Evolutionary conservation across 37 sponge, comb jelly and placozoan species (phyloP).

Genomic region (Corticium candelabrum): DNA sequence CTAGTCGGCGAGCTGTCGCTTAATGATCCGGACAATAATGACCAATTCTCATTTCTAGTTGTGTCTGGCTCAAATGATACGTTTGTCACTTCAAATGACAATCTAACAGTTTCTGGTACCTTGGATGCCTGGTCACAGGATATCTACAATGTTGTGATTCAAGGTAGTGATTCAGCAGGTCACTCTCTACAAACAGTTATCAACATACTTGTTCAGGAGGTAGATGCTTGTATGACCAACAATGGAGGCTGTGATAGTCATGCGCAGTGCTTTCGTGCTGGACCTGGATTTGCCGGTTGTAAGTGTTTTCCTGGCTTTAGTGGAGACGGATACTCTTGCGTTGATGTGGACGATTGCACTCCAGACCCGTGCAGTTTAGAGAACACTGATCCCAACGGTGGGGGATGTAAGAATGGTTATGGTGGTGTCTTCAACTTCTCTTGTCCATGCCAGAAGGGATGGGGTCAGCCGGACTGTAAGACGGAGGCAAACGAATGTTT

Average conservation of each 20-base stretch:
- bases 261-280: neutral
- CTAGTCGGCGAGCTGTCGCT: neutral
- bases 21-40: neutral
- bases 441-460: neutral
- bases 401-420: neutral
- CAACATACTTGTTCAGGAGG: neutral
- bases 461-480: neutral
- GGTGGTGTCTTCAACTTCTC: slow-evolving; percentile 1
- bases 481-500: neutral
- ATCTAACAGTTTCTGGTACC: neutral
- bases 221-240: neutral
- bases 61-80: neutral
- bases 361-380: neutral
- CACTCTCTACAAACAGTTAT: neutral
- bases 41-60: neutral
- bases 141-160: neutral
- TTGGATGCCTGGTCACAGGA: neutral
- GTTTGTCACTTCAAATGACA: neutral
- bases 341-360: neutral
- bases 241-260: neutral
- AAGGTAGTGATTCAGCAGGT: neutral
- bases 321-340: neutral
- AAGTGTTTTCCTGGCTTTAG: neutral
- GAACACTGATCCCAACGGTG: neutral
- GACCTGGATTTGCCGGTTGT: neutral